These are phyloP conservation scores for Lycaena phlaeas DNA, from an alignment of 2,888 invertebrate genomes.

Conservation along the genomic window DNA sequence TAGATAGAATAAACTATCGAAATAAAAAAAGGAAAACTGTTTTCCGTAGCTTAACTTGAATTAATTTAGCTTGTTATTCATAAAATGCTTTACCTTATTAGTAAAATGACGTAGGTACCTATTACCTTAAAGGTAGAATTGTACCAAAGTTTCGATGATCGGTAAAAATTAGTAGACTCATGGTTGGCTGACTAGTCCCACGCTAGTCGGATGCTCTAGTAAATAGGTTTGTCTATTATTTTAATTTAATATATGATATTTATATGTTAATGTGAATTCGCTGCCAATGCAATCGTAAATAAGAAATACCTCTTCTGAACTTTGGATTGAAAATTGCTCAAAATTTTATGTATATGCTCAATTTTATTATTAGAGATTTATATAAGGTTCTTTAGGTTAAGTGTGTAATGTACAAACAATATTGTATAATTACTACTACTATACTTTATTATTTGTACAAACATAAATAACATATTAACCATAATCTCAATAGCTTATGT, in stretches of 20 bases:
- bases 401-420: neutral
- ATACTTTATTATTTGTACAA: too few relatives aligned
- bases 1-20: too few relatives aligned
- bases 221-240: neutral
- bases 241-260: neutral
- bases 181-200: conserved; percentile 1
- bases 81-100: too few relatives aligned
- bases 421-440: neutral
- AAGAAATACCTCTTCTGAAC: neutral
- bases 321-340: neutral
- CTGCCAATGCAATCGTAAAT: conserved; percentile 7
- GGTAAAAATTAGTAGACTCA: neutral
- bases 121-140: neutral
- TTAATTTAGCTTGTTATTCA: too few relatives aligned
- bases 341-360: neutral
- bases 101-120: neutral
- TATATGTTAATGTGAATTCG: conserved; percentile 6
- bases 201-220: neutral
- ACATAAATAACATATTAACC: too few relatives aligned
- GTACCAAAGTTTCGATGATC: conserved; percentile 1
- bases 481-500: too few relatives aligned
- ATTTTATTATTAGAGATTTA: too few relatives aligned
- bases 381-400: too few relatives aligned
- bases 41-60: too few relatives aligned
- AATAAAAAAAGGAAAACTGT: too few relatives aligned